phyloP scores from a whole-genome alignment of 1,140 invertebrate species.

The Wiebesia pumilae region DNA sequence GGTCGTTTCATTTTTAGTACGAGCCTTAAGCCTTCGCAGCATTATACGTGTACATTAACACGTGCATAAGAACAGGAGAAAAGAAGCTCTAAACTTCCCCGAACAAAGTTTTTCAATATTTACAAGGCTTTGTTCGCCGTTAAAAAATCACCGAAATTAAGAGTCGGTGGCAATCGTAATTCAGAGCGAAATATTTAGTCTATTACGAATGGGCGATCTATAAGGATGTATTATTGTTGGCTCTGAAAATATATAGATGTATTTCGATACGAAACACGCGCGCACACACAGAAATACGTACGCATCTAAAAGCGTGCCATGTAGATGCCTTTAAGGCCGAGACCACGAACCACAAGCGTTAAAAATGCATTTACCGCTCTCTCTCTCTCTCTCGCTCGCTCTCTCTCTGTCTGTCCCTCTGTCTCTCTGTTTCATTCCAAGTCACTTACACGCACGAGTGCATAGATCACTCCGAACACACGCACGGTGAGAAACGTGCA shows the following conservation, averaged over 20 bases:
- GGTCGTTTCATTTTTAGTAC: background rate
- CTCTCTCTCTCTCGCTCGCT: background rate
- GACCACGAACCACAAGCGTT: conserved; percentile 19
- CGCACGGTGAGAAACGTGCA: background rate
- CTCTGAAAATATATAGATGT: background rate
- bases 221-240: background rate
- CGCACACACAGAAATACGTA: background rate
- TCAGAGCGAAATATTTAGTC: conserved; percentile 18
- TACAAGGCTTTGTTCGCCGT: background rate
- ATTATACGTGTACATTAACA: background rate
- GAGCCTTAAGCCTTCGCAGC: conserved; percentile 4
- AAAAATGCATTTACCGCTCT: conserved; percentile 29
- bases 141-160: conserved; percentile 35
- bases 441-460: conserved; percentile 48
- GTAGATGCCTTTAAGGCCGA: conserved; percentile 18
- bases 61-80: background rate
- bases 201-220: background rate
- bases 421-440: background rate
- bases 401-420: background rate
- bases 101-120: conserved; percentile 19
- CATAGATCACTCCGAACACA: conserved; percentile 44
- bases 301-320: conserved; percentile 17
- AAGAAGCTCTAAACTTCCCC: background rate
- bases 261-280: background rate
- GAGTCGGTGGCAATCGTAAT: background rate